Conservation (phyloP, 2,888 invertebrate genomes). For the Prosapia bicincta region DNA sequence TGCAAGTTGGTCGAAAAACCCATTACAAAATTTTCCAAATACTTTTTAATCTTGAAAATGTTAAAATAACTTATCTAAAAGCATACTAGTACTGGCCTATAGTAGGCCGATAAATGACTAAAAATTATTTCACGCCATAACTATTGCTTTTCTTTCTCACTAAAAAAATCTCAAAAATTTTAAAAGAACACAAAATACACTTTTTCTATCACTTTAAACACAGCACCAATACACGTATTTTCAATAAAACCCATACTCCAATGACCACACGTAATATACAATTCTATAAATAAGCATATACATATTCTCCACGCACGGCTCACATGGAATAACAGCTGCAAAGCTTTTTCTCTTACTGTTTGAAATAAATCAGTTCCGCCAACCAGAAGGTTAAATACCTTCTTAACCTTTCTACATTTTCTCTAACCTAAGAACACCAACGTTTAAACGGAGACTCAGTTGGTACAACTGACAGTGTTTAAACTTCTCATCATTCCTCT, state of each 20-base stretch:
- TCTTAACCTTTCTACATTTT: conserved; percentile 8
- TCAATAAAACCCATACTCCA: not conserved
- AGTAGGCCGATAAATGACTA: not conserved
- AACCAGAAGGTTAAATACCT: conserved; percentile 17
- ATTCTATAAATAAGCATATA: not conserved
- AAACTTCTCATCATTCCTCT: not conserved
- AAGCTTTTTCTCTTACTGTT: conserved; percentile 3
- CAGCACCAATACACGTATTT: not conserved
- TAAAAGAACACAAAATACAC: not conserved
- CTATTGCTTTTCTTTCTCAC: no score
- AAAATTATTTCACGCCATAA: not conserved
- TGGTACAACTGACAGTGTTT: not conserved
- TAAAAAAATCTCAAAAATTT: no score
- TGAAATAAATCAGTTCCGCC: conserved; percentile 21
- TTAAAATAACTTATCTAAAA: not conserved
- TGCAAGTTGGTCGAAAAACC: conserved; percentile 35
- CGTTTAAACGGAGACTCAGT: not conserved
- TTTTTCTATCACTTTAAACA: not conserved
- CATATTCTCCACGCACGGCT: not conserved
- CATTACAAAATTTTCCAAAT: conserved; percentile 18
- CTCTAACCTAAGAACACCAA: not conserved
- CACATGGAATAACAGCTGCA: not conserved
- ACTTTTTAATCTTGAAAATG: not conserved
- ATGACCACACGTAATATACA: not conserved
- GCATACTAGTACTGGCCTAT: not conserved